phyloP scores from a whole-genome alignment of 2,797 vertebrate genomes.

The Lophotriccus pileatus region DNA sequence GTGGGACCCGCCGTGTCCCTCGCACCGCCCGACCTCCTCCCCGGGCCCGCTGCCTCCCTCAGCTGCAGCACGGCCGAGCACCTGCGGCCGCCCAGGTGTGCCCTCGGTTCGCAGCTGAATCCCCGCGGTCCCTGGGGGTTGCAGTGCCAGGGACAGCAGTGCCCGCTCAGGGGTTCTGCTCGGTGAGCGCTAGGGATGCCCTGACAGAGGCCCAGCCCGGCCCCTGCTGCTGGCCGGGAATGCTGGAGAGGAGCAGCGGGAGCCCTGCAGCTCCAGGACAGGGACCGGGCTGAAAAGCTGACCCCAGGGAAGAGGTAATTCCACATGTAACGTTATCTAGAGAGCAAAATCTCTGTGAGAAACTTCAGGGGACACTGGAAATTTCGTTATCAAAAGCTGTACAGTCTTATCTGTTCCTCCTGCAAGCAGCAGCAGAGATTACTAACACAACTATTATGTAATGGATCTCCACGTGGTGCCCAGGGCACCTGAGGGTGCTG shows the following conservation, averaged over 20 bases:
- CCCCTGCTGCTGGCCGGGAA: background rate
- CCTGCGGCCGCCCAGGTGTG: background rate
- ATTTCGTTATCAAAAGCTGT: background rate
- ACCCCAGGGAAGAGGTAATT: background rate
- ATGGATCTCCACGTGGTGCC: background rate
- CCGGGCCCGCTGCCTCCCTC: too few species aligned
- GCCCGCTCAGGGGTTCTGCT: background rate
- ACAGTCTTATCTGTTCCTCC: background rate
- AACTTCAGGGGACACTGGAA: background rate
- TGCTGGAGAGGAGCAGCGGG: too few species aligned
- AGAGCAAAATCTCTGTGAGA: background rate
- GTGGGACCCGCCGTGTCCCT: too few species aligned
- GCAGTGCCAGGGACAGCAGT: background rate
- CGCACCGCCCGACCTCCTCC: too few species aligned
- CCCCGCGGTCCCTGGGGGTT: fast-evolving
- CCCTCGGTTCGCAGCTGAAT: fast-evolving
- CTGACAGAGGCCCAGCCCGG: background rate
- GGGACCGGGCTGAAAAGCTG: background rate
- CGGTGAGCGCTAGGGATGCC: background rate
- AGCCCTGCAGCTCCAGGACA: background rate
- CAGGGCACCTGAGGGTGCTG: background rate
- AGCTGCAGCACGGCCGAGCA: background rate
- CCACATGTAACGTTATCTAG: background rate
- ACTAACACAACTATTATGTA: background rate
- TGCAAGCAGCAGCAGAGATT: background rate